phyloP scores from a whole-genome alignment of 2,888 invertebrate genomes.

The Drosophila koepferae region DNA sequence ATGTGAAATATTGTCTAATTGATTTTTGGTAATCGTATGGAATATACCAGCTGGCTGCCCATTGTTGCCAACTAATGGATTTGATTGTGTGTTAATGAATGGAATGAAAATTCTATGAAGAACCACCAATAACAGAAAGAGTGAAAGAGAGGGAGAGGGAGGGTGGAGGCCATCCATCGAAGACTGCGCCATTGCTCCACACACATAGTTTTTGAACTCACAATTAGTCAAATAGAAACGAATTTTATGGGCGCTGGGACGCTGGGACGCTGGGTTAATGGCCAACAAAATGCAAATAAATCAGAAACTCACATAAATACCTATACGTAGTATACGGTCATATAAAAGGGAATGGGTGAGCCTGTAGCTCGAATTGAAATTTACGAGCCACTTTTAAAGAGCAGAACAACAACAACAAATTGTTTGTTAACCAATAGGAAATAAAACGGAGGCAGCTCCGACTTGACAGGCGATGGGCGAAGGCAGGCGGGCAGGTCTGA shows the following conservation, averaged over 20 bases:
- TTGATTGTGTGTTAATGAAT: slow-evolving; percentile 79
- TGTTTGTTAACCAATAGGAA: slow-evolving; percentile 65
- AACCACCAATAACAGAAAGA: slow-evolving; percentile 6
- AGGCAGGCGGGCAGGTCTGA: slow-evolving; percentile 30
- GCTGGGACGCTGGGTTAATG: slow-evolving; percentile 54
- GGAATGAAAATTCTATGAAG: slow-evolving; percentile 47
- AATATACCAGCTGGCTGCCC: slow-evolving; percentile 32
- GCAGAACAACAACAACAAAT: slow-evolving; percentile 54
- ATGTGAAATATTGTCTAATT: slow-evolving; percentile 70
- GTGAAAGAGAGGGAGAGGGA: neutral
- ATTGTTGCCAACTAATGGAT: slow-evolving; percentile 70
- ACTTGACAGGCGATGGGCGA: slow-evolving; percentile 63
- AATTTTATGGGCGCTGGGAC: slow-evolving; percentile 55
- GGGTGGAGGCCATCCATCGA: slow-evolving; percentile 26
- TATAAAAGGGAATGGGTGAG: slow-evolving; percentile 56
- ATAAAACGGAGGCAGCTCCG: slow-evolving; percentile 14
- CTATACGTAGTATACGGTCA: slow-evolving; percentile 29
- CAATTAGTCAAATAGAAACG: slow-evolving; percentile 65
- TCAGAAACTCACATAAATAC: slow-evolving; percentile 78
- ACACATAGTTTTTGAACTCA: slow-evolving; percentile 44
- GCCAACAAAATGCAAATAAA: slow-evolving; percentile 81
- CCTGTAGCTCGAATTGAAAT: slow-evolving; percentile 78
- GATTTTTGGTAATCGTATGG: slow-evolving; percentile 56
- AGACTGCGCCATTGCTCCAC: slow-evolving; percentile 52
- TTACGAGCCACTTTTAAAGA: slow-evolving; percentile 81